Conservation (phyloP, 2,113 vertebrate species). For the Setophaga petechia region DNA sequence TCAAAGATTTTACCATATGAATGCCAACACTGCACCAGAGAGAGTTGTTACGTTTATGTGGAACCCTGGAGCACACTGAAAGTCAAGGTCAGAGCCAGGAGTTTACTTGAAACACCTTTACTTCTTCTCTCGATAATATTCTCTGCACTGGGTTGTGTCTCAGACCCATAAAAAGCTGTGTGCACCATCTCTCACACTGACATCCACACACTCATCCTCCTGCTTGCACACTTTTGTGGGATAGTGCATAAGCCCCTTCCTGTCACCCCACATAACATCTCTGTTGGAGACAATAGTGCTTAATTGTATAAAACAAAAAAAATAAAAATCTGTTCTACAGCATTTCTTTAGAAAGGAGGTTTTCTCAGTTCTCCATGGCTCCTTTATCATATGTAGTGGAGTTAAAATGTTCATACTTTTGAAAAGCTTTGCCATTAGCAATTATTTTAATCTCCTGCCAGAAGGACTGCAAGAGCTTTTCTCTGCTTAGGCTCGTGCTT, state of each 20-base stretch:
- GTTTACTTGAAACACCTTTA: not conserved
- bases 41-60: not conserved
- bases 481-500: not conserved
- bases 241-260: not conserved
- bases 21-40: rapidly evolving
- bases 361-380: not conserved
- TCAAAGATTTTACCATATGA: not conserved
- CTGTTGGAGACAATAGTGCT: not conserved
- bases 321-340: not conserved
- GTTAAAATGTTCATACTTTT: not conserved
- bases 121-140: not conserved
- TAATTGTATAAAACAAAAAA: not conserved
- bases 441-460: constrained; percentile 3
- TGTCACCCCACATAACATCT: not conserved
- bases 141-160: not conserved
- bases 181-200: not conserved
- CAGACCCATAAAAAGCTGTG: not conserved
- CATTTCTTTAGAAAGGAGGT: not conserved
- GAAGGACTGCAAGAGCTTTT: not conserved
- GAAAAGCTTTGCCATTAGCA: not conserved
- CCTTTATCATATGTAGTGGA: not conserved
- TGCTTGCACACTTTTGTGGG: not conserved
- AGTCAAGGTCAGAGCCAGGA: not conserved
- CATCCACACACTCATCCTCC: not conserved
- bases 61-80: not conserved